Base-by-base conservation (phyloP, 2,113 vertebrate species). In the Epinephelus moara region DNA sequence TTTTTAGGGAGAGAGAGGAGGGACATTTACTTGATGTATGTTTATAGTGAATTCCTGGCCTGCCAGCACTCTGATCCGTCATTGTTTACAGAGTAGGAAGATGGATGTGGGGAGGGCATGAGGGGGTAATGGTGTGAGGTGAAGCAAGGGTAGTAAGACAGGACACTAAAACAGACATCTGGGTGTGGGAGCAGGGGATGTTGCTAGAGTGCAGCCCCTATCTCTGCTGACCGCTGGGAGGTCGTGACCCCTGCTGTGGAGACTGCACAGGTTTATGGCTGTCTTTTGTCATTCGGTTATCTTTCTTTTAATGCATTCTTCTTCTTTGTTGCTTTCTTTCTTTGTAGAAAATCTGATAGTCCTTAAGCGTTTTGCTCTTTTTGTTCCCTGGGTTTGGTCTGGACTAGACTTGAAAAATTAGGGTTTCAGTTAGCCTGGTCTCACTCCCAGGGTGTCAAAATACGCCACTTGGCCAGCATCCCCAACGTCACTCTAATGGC, bases 31-130 rank as follows among this genome's bases (percentile, higher is more conserved):
- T n/a, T 67, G 81, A 85, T 87, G 78, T 71, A 75, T 88, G 87
- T 91, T 85, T 82, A 69, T 47, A 78, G 81, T 78, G 62, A 66
- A 82, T 88, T 88, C 69, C 62, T 80, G 69, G 27, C 77, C 60
- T 57, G 18, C 69, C 64, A 52, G 79, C 55, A 47, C 79, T 83
- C 72, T 70, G 74, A 77, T 82, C 73, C 23, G 8, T 85, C 78
- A 49, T n/a, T 92, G 86, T 93, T 93, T 92, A 91, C 79, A 85
- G 37, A 85, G 85, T 3, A n/a, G 66, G 75, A 78, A 47, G 82
- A 78, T 80, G 84, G 72, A 80, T 85, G 69, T 69, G 59, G 50
- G 60, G 73, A 37, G 59, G 62, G 30, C 21, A 17, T 0, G 21
- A n/a, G 30, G 76, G 59, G 68, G 55, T 77, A 37, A 76, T 75